Percentiles rank a stretch among this genome's conserved stretches.
phyloP scores from a whole-genome alignment of 1,140 invertebrate species.

The Bombus cullumanus region DNA sequence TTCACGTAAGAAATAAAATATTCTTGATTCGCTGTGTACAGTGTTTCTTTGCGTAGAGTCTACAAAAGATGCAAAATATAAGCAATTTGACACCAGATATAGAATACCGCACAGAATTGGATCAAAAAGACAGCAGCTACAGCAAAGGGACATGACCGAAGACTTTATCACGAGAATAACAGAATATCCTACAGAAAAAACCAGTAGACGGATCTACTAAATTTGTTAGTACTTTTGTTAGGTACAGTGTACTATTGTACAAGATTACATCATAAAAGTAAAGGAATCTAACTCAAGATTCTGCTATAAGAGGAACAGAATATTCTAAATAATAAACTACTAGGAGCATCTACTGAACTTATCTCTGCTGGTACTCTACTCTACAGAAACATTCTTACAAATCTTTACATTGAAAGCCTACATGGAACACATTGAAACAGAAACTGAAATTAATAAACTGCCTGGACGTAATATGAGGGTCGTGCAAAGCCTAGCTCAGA shows the following conservation, averaged over 20 bases:
- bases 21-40: neutral
- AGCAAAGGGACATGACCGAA: neutral
- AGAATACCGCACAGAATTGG: too few relatives aligned
- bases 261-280: neutral
- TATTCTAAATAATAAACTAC: neutral
- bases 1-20: neutral
- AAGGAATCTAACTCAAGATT: neutral
- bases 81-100: neutral
- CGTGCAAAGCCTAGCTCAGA: too few relatives aligned
- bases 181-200: neutral
- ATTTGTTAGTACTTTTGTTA: neutral
- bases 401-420: too few relatives aligned
- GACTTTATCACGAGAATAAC: neutral
- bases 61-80: neutral
- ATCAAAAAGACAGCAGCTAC: neutral
- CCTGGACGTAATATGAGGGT: neutral
- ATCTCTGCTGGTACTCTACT: neutral
- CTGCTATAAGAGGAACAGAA: neutral
- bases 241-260: neutral
- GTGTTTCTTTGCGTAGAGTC: neutral
- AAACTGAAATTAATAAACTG: neutral
- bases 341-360: neutral
- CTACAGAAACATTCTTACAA: too few relatives aligned
- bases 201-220: neutral
- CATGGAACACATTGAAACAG: neutral